These are phyloP conservation scores for Aegotheles bennettii DNA, from an alignment of 2,113 vertebrate genomes.

Conservation along the genomic window DNA sequence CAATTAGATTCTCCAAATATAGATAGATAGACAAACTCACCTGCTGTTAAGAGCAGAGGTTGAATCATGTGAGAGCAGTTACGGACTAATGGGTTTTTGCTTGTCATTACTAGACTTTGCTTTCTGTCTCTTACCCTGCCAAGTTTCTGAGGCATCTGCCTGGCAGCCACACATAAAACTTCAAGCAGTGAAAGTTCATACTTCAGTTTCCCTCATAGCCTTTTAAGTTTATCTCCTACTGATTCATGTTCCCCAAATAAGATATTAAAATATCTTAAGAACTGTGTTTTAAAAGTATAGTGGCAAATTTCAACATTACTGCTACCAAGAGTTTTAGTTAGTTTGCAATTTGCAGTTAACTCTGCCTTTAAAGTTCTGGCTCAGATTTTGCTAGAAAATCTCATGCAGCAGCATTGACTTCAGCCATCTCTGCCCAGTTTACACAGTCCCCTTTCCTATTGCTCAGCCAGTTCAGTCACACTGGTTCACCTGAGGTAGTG, in stretches of 20 bases:
- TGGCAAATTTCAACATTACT: neutral
- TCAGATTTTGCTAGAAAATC: neutral
- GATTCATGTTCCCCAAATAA: neutral
- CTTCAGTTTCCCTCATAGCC: neutral
- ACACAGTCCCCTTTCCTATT: neutral
- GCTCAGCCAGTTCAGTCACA: neutral
- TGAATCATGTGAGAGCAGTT: neutral
- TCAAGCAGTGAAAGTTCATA: neutral
- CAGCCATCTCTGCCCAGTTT: neutral
- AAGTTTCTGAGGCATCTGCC: constrained; percentile 14
- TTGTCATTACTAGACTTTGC: neutral
- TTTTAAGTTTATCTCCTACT: neutral
- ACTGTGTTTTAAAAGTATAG: neutral
- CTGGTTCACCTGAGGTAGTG: neutral
- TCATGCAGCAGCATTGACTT: neutral
- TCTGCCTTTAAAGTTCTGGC: neutral
- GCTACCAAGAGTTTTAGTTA: neutral
- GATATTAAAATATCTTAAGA: neutral
- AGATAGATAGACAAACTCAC: neutral
- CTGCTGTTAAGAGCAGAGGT: constrained; percentile 16
- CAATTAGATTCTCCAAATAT: neutral
- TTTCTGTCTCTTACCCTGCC: constrained; percentile 1
- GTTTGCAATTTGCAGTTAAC: neutral
- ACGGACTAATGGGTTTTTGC: neutral
- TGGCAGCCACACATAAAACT: neutral